Conservation (phyloP, 1,140 invertebrate species). For the Drosophila ercepeae region DNA sequence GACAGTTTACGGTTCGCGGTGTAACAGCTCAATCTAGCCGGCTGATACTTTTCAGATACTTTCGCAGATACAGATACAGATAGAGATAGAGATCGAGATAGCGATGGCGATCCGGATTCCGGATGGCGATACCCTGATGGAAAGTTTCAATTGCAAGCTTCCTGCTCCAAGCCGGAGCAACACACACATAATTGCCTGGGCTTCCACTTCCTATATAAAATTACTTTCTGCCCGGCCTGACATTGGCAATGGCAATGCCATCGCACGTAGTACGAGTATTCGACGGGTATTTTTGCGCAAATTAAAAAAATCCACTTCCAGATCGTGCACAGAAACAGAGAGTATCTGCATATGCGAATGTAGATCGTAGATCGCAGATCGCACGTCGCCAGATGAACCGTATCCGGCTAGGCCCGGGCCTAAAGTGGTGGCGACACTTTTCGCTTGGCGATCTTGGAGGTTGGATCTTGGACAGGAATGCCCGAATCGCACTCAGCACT, state of each 20-base stretch:
- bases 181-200: conserved; percentile 44
- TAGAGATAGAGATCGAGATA: conserved; percentile 6
- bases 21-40: conserved; percentile 46
- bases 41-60: conserved; percentile 29
- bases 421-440: conserved; percentile 35
- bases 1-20: conserved; percentile 24
- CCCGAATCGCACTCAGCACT: conserved; percentile 4
- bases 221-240: conserved; percentile 40
- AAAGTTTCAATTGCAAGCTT: conserved; percentile 48
- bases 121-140: conserved; percentile 4
- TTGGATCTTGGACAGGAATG: conserved; percentile 21
- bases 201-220: conserved; percentile 60
- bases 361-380: conserved; percentile 14
- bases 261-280: conserved; percentile 1
- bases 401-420: conserved; percentile 60
- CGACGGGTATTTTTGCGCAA: conserved; percentile 43
- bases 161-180: conserved; percentile 28
- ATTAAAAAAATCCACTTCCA: conserved; percentile 75
- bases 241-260: conserved; percentile 59
- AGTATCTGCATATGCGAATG: conserved; percentile 24
- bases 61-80: conserved; percentile 8
- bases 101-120: not conserved
- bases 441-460: conserved; percentile 4
- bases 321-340: conserved; percentile 14
- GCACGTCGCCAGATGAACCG: conserved; percentile 68